Base-by-base conservation (phyloP, 2,888 invertebrate species). In the Rambutsinella grinnellia region DNA sequence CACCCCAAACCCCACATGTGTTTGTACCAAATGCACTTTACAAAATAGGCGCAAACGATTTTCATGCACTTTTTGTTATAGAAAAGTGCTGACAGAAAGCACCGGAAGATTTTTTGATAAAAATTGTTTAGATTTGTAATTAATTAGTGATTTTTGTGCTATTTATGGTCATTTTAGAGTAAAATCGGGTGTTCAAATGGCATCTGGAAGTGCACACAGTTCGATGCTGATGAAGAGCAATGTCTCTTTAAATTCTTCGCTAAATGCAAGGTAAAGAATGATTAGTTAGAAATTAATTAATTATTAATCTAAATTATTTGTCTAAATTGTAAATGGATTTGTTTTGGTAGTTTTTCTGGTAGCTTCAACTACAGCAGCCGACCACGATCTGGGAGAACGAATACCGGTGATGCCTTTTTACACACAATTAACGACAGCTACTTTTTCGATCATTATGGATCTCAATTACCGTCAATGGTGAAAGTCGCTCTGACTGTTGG, bases 401-500 rank as follows among this genome's bases (percentile, higher is more conserved):
- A 47, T n/a, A 6, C 61, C 23, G 15, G 49, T 1, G 71, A 66
- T 15, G 3, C 26, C 17, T n/a, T 26, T 10, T 6, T 72, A 15
- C 47, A 27, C 24, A 62, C 71, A 0, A 56, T 56, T 17, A 54
- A 56, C 6, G 56, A 71, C 8, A 62, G 61, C 15, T 71, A 57
- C 24, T 1, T 21, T 8, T 71, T 74, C 17, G 78, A 78, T 23
- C 63, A 67, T 3, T 69, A 69, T 36, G 21, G 24, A 44, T 67
- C 77, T 15, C 19, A 62, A 10, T 54, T 78, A 13, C 78, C 78
- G 17, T 72, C 78, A 21, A 78, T 78, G 78, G 69, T 78, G 10
- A 72, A 69, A 63, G 72, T 74, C 13, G 78, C 78, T 6, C 27
- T 78, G n/a, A 74, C 67, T 13, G 53, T 68, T 3, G 67, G 66